Conservation (phyloP, 2,113 vertebrate genomes). For the Columbina picui region DNA sequence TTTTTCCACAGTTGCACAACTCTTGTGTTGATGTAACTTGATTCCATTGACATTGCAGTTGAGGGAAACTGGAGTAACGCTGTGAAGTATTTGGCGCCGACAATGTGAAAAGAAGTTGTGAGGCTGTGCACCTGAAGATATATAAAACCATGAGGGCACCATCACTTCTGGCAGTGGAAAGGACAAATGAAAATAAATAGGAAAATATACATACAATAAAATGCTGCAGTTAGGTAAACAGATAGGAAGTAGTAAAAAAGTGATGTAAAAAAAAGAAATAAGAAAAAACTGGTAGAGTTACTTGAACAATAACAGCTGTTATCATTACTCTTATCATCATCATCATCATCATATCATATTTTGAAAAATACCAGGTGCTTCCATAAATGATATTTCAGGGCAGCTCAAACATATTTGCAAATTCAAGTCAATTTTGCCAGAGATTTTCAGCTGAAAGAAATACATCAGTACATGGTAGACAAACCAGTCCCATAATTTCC, state of each 20-base stretch:
- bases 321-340: background rate
- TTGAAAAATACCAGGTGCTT: slow-evolving; percentile 25
- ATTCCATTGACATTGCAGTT: background rate
- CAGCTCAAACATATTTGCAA: slow-evolving; percentile 38
- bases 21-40: background rate
- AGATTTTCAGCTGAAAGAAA: slow-evolving; percentile 45
- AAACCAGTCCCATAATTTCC: slow-evolving; percentile 8
- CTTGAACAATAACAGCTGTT: slow-evolving; percentile 19
- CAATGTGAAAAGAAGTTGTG: background rate
- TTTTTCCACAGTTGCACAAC: background rate
- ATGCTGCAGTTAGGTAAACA: background rate
- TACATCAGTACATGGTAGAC: slow-evolving; percentile 3
- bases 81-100: background rate
- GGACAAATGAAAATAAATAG: background rate
- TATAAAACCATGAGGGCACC: background rate
- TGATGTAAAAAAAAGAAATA: background rate
- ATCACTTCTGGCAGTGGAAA: background rate
- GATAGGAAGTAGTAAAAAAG: background rate
- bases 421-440: slow-evolving; percentile 26
- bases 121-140: background rate
- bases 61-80: background rate
- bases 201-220: background rate
- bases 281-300: background rate
- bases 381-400: slow-evolving; percentile 10
- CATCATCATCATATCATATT: background rate